Conservation (phyloP, 1,140 invertebrate genomes). For the Plectrocnemia conspersa region DNA sequence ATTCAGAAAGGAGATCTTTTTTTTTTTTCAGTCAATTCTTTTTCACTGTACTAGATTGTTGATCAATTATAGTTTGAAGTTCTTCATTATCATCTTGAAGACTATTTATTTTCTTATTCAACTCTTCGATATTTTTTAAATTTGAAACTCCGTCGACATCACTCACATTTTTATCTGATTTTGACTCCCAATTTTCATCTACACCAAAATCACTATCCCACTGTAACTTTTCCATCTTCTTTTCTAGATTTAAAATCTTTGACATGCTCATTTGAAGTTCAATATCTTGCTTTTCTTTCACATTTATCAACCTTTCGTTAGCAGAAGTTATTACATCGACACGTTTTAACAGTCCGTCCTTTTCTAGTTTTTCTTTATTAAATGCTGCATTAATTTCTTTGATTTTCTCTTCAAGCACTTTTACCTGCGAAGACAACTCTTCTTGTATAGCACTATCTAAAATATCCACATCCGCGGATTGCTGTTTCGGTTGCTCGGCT, state of each 20-base stretch:
- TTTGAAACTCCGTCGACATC: neutral
- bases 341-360: conserved; percentile 61
- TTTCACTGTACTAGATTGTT: no score
- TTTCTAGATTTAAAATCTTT: conserved; percentile 60
- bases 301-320: conserved; percentile 71
- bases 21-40: no score
- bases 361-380: conserved; percentile 59
- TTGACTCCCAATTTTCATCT: conserved; percentile 17
- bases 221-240: conserved; percentile 58
- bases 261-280: conserved; percentile 65
- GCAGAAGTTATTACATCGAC: conserved; percentile 69
- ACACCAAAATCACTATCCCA: conserved; percentile 47
- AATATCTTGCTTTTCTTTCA: conserved; percentile 73
- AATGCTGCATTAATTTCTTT: conserved; percentile 54
- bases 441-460: conserved; percentile 71
- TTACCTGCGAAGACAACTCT: conserved; percentile 65
- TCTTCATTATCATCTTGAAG: conserved; percentile 67
- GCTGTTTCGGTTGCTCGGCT: conserved; percentile 54
- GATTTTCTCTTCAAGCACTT: conserved; percentile 59
- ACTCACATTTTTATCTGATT: neutral
- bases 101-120: conserved; percentile 56
- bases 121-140: conserved; percentile 27
- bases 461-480: conserved; percentile 55
- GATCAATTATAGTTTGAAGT: conserved; percentile 61
- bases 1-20: no score